These are phyloP conservation scores for Diloba caeruleocephala DNA, from an alignment of 2,888 invertebrate species.

Conservation along the genomic window DNA sequence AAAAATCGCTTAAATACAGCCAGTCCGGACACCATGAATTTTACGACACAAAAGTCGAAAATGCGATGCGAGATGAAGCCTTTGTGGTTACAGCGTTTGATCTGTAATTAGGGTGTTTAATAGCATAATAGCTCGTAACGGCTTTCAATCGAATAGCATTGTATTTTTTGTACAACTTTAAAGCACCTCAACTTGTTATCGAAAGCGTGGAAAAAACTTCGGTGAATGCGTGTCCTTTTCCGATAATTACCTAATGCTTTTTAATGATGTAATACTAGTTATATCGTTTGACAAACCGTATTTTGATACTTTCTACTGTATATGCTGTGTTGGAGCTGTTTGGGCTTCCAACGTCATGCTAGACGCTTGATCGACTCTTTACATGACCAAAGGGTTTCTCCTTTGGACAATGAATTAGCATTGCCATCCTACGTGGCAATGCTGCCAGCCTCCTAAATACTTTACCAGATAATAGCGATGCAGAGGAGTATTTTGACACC, in stretches of 20 bases:
- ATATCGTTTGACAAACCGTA: conserved; percentile 41
- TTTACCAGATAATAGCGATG: too few relatives aligned
- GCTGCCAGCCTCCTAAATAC: too few relatives aligned
- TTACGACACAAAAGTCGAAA: conserved; percentile 81
- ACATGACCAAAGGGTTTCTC: too few relatives aligned
- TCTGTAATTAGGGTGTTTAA: conserved; percentile 86
- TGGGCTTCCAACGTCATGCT: too few relatives aligned
- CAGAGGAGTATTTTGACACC: too few relatives aligned
- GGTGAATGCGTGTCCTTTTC: conserved; percentile 65
- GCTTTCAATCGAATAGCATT: conserved; percentile 78
- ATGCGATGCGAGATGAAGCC: conserved; percentile 76
- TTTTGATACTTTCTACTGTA: conserved; percentile 40
- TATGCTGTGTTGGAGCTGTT: too few relatives aligned
- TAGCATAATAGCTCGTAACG: conserved; percentile 82
- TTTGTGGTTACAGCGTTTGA: conserved; percentile 85
- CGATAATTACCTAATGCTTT: conserved; percentile 61
- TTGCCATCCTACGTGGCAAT: too few relatives aligned
- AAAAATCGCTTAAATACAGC: conserved; percentile 72
- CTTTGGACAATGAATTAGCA: too few relatives aligned
- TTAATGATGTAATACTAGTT: conserved; percentile 54
- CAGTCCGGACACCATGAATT: conserved; percentile 72
- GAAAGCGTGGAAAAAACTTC: conserved; percentile 67
- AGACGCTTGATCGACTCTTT: too few relatives aligned
- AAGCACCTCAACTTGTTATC: conserved; percentile 66
- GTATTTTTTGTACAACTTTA: conserved; percentile 71